Conservation (phyloP, 2,888 invertebrate species). For the Xestia c-nigrum region DNA sequence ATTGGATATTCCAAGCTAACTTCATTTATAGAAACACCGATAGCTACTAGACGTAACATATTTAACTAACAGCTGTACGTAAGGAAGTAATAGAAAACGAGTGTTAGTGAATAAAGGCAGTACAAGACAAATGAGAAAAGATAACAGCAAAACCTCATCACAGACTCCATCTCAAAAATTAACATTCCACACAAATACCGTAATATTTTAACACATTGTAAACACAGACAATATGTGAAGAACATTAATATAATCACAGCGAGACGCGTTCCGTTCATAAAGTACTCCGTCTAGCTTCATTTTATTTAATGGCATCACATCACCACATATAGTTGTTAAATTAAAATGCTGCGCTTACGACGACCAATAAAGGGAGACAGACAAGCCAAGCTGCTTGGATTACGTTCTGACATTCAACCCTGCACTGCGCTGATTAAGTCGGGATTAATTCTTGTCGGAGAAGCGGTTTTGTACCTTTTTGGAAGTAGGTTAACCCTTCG, state of each 20-base stretch:
- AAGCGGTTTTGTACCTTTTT: constrained; percentile 1
- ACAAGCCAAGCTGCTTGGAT: constrained; percentile 63
- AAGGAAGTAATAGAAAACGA: too few species aligned
- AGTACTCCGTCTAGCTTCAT: constrained; percentile 40
- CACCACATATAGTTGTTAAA: constrained; percentile 52
- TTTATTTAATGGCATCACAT: constrained; percentile 50
- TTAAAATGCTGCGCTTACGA: constrained; percentile 61
- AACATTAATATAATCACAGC: constrained; percentile 46
- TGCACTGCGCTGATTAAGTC: constrained; percentile 37
- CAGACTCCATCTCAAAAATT: constrained; percentile 20
- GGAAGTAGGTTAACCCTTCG: background rate
- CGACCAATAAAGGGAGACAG: constrained; percentile 65
- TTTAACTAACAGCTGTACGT: too few species aligned
- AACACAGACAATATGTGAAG: constrained; percentile 52
- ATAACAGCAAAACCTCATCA: constrained; percentile 1
- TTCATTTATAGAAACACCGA: too few species aligned
- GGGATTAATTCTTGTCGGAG: constrained; percentile 31
- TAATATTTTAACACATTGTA: constrained; percentile 52
- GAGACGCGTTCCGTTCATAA: constrained; percentile 46
- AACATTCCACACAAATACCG: constrained; percentile 22
- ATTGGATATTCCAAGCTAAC: too few species aligned
- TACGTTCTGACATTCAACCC: constrained; percentile 67
- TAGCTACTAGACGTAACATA: too few species aligned
- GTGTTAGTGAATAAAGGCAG: constrained; percentile 2
- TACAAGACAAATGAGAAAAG: background rate